Evolutionary conservation across 2,888 invertebrate species (phyloP), one percentile per base, ranked within the genome.

Genomic region (Xanthorhoe designata): DNA sequence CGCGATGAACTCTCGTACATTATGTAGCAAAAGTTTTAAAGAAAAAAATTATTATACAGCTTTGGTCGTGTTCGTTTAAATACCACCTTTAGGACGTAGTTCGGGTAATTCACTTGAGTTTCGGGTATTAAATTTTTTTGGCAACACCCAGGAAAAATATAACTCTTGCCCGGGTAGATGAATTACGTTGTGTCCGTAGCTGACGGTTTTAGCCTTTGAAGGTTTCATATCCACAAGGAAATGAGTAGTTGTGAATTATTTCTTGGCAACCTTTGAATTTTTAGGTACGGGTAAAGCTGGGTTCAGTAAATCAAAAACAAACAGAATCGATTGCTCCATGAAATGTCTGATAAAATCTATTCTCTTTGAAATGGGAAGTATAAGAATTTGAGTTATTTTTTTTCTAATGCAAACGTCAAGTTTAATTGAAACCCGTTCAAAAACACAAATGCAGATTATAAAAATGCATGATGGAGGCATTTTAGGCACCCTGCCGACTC

Each of bases 111-210:
- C 65, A 69, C 65, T 72, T 63, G 63, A 69, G 62, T 66, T 69
- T 68, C 17, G 59, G 62, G 50, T 59, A 68, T 61, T 57, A 63
- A 62, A 72, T 66, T 67, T 72, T 67, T 58, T 55, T 60, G 65
- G 65, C 55, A 65, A 67, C 68, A 65, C n/a, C n/a, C 69, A 61
- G 68, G 64, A 57, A 65, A 47, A 59, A 52, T 64, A 70, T 69
- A 69, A 69, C 66, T 68, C 60, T 69, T 69, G 58, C 65, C 54
- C 54, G 61, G 60, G 64, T 65, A 67, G 69, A 70, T 69, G 68
- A 68, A 69, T 69, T 61, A 63, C 67, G 66, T 51, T 59, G 55
- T 67, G 55, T 61, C 53, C 61, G 9, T 52, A 61, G 58, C 63
- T 62, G 68, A 69, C 63, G 67, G 67, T 66, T 66, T 65, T 58